These are phyloP conservation scores for Pentalonia nigronervosa DNA, from an alignment of 1,140 invertebrate species.

Conservation along the genomic window DNA sequence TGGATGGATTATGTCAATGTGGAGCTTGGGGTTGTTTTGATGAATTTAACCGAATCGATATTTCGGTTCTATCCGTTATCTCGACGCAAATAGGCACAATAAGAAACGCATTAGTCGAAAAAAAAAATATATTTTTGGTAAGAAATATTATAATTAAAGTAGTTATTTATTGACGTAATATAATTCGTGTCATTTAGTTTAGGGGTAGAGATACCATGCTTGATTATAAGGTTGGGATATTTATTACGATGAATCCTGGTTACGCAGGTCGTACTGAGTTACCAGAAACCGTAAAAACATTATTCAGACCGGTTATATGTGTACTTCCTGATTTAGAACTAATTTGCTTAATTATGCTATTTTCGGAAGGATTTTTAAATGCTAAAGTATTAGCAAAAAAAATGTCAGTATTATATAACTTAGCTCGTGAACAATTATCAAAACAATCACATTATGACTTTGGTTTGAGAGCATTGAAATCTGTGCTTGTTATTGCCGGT, in stretches of 20 bases:
- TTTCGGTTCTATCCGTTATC: constrained; percentile 89
- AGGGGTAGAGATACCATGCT: constrained; percentile 83
- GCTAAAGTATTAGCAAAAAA: constrained; percentile 81
- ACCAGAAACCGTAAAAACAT: constrained; percentile 88
- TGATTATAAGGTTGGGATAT: constrained; percentile 86
- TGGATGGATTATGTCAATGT: constrained; percentile 77
- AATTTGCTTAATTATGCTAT: constrained; percentile 90
- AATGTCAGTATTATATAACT: constrained; percentile 87
- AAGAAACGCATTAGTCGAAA: constrained; percentile 72
- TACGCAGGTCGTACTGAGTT: constrained; percentile 89
- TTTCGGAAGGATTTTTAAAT: constrained; percentile 77
- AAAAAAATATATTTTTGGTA: constrained; percentile 15
- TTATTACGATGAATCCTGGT: constrained; percentile 94
- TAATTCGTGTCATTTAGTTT: constrained; percentile 69
- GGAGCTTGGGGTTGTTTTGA: constrained; percentile 92
- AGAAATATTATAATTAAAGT: neutral
- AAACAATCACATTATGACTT: constrained; percentile 95
- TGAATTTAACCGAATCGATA: constrained; percentile 90
- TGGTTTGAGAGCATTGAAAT: constrained; percentile 86
- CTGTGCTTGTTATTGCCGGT: constrained; percentile 88
- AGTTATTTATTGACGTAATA: neutral
- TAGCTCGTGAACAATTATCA: constrained; percentile 85
- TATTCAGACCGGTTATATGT: constrained; percentile 89
- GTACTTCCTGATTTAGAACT: constrained; percentile 88
- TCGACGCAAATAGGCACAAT: constrained; percentile 90